Percentiles rank a stretch among this genome's conserved stretches.
These are phyloP conservation scores for Tigriopus japonicus DNA, from an alignment of 1,140 invertebrate species.

Conservation along the genomic window DNA sequence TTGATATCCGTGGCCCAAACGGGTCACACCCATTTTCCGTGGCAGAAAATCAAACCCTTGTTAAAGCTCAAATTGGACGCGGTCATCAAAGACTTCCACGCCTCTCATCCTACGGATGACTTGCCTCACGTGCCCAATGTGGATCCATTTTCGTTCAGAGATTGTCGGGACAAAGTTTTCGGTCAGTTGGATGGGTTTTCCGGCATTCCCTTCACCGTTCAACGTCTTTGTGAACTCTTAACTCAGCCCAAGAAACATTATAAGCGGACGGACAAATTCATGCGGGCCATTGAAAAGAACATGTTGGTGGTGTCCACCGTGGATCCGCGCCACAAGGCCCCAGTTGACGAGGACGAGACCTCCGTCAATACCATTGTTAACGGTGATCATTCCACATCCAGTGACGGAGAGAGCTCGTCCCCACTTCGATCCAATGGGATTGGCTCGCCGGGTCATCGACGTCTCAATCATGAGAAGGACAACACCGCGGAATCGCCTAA, in stretches of 20 bases:
- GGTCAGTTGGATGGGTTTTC: conserved; percentile 51
- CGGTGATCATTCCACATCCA: too few relatives aligned
- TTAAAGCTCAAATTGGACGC: conserved; percentile 63
- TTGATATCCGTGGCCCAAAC: conserved; percentile 74
- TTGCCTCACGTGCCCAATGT: conserved; percentile 67
- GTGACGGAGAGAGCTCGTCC: too few relatives aligned
- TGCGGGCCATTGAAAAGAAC: conserved; percentile 84
- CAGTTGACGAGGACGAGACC: too few relatives aligned
- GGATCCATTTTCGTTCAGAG: conserved; percentile 72
- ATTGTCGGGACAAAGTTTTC: conserved; percentile 60
- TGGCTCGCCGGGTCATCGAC: too few relatives aligned
- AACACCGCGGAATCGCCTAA: too few relatives aligned
- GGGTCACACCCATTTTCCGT: conserved; percentile 81
- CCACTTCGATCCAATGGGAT: too few relatives aligned
- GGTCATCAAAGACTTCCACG: conserved; percentile 68
- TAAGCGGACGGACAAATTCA: conserved; percentile 76
- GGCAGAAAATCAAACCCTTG: conserved; percentile 64
- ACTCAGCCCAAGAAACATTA: conserved; percentile 81
- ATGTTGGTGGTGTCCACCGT: conserved; percentile 85
- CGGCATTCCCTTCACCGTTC: conserved; percentile 80
- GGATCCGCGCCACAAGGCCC: conserved; percentile 28
- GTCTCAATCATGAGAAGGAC: too few relatives aligned
- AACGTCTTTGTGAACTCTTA: conserved; percentile 80
- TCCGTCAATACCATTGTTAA: too few relatives aligned
- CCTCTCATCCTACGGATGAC: conserved; percentile 48